phyloP scores from a whole-genome alignment of 1,140 invertebrate species.

The Globodera ellingtonae region DNA sequence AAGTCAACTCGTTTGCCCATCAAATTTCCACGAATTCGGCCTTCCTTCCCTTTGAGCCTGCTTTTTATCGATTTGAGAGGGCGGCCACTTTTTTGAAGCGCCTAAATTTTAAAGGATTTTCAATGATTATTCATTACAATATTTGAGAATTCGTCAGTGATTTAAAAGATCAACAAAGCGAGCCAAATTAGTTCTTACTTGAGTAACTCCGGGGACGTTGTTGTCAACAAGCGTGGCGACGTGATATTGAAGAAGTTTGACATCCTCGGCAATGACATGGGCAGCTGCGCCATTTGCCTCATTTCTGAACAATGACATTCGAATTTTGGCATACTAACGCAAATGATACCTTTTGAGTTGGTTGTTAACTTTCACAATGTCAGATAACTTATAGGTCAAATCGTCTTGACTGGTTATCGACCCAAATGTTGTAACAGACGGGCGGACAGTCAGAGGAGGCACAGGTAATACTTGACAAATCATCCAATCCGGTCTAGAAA shows the following conservation, averaged over 20 bases:
- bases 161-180: background rate
- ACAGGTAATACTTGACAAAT: constrained; percentile 94
- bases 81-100: constrained; percentile 97
- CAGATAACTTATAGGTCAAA: constrained; percentile 95
- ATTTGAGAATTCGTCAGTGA: background rate
- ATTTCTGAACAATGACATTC: constrained; percentile 73
- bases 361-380: constrained; percentile 98
- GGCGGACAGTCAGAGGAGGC: constrained; percentile 85
- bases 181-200: constrained; percentile 67
- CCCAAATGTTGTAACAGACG: constrained; percentile 98
- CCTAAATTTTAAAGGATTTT: constrained; percentile 66
- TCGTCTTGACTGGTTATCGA: constrained; percentile 97
- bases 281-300: constrained; percentile 93
- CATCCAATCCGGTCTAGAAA: constrained; percentile 98
- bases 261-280: constrained; percentile 93
- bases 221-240: constrained; percentile 97
- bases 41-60: constrained; percentile 83
- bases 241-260: constrained; percentile 97
- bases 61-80: constrained; percentile 94
- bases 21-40: constrained; percentile 93
- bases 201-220: constrained; percentile 94
- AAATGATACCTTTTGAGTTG: constrained; percentile 73
- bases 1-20: constrained; percentile 99
- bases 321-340: background rate
- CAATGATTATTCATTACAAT: background rate